Base-by-base conservation (phyloP, 2,113 vertebrate genomes). In the Pollachius pollachius region DNA sequence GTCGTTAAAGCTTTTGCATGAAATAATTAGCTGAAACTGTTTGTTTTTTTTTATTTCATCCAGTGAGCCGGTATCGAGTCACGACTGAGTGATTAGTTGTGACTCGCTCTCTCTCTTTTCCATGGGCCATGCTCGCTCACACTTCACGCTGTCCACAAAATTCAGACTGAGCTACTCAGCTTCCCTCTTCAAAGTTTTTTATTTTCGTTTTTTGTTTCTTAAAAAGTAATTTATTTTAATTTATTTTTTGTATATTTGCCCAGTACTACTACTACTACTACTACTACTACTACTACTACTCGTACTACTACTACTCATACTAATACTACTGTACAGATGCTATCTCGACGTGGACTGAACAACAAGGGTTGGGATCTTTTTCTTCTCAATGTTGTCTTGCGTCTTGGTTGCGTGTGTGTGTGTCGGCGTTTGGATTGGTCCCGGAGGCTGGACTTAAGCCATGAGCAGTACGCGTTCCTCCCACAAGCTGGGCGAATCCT, bases 151-250 rank as follows among this genome's bases (percentile, higher is more conserved):
- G 9, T 48, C 11, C 41, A 48, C 41, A 9, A 48, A 13, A 48
- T 15, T n/a, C 74, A 17, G 0, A 17, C 58, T 73, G 48, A 82
- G 77, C 84, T 84, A 81, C 85, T 86, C 82, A 34, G 30, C 30
- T 85, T 80, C 70, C 18, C 15, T 11, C 66, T 64, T 3, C n/a
- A 34, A 69, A 57, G 63, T 16, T 59, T 78, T 85, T 81, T n/a
- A 9, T 69, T 71, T 80, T 64, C 15, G 83, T 81, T 61, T 19
- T 19, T 1, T 62, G 79, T 77, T 69, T 68, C 27, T 62, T 77
- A 78, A 70, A 27, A 72, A 77, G 61, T 89, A 88, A 92, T 91
- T 92, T 90, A 89, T 91, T 90, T 74, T 85, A 81, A 91, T 89
- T 91, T 90, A 89, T 90, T 89, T 87, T 72, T 72, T 89, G 82